phyloP scores from a whole-genome alignment of 92 coral and sea anemone genomes.

The Hydrozoanthus gracilis region DNA sequence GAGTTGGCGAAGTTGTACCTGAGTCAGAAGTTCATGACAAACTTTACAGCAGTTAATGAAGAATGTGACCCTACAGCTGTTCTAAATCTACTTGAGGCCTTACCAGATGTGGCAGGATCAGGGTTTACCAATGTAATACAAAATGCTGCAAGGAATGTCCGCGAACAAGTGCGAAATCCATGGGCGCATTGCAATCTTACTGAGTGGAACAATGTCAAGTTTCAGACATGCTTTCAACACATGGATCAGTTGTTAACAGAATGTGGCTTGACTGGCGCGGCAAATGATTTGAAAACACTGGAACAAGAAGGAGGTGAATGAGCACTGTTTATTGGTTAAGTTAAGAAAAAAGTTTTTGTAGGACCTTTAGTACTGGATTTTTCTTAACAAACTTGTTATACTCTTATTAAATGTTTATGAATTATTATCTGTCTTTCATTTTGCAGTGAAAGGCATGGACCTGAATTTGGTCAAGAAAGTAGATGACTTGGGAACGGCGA shows the following conservation, averaged over 20 bases:
- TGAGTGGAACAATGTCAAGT: constrained; percentile 5
- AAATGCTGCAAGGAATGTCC: not conserved
- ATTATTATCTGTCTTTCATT: not conserved
- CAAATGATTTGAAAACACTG: not conserved
- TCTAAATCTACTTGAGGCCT: constrained; percentile 21
- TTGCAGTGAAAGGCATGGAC: not conserved
- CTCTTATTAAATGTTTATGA: not conserved
- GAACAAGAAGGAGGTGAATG: not conserved
- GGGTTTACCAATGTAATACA: constrained; percentile 4
- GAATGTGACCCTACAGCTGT: constrained; percentile 37
- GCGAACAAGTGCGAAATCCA: not conserved
- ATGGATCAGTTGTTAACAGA: constrained; percentile 18
- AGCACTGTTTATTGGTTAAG: not conserved
- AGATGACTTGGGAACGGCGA: not conserved
- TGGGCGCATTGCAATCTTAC: constrained; percentile 16
- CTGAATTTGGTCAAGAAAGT: not conserved
- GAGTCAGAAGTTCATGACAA: not conserved
- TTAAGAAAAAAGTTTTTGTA: no score
- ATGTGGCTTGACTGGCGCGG: not conserved
- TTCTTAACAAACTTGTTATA: not conserved
- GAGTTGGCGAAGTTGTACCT: constrained; percentile 29
- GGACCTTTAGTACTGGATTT: not conserved
- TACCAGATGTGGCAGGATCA: constrained; percentile 27
- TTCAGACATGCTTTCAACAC: constrained; percentile 4
- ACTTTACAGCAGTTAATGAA: not conserved